Conservation (phyloP, 1,140 invertebrate species). For the Tetragonula clypearis region DNA sequence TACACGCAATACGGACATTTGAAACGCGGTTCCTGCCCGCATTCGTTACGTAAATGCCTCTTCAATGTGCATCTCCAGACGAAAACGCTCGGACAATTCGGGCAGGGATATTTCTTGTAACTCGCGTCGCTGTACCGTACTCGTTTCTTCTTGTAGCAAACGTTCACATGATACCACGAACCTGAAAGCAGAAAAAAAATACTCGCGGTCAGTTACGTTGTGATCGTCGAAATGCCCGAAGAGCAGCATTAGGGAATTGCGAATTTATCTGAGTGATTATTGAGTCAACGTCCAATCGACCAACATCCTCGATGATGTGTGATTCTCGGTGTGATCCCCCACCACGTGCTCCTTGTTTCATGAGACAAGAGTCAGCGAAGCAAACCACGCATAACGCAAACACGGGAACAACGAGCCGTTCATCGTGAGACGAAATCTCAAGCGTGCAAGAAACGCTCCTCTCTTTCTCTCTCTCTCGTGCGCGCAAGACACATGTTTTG, state of each 20-base stretch:
- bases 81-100: constrained; percentile 78
- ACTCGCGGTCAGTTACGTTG: background rate
- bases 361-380: background rate
- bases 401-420: too few species aligned
- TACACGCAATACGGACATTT: constrained; percentile 87
- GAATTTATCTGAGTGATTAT: background rate
- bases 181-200: constrained; percentile 46
- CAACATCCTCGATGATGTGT: background rate
- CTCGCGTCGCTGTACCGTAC: background rate
- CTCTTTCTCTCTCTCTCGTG: too few species aligned
- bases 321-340: background rate
- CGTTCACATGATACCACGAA: background rate
- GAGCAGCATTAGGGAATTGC: background rate
- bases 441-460: too few species aligned
- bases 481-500: too few species aligned
- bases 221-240: background rate
- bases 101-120: constrained; percentile 53
- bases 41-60: constrained; percentile 77
- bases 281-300: background rate
- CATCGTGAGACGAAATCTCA: too few species aligned
- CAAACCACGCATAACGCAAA: background rate
- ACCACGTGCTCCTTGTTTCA: background rate
- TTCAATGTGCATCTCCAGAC: constrained; percentile 72
- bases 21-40: constrained; percentile 75
- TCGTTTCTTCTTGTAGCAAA: background rate